Percentiles rank a stretch among this genome's conserved stretches.
Evolutionary conservation across 2,113 vertebrate genomes (phyloP).

Genomic region (Nicator chloris): DNA sequence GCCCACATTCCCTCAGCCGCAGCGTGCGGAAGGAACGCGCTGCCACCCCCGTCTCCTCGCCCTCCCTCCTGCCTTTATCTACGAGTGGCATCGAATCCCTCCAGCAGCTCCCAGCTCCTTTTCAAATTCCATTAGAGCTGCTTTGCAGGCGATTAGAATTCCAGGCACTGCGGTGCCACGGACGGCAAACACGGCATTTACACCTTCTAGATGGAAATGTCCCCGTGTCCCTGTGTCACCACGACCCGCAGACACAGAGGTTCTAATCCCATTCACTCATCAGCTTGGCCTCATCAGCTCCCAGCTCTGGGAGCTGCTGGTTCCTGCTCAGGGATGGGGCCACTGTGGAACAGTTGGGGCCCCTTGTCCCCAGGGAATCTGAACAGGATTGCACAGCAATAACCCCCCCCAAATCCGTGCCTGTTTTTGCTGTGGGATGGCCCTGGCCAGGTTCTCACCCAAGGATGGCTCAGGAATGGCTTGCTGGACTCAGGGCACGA

Average conservation of each 20-base stretch:
- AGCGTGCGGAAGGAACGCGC: not conserved
- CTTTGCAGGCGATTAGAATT: not conserved
- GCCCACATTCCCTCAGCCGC: not conserved
- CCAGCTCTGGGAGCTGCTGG: not conserved
- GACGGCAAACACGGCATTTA: not conserved
- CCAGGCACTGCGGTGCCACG: not conserved
- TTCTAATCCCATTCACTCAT: not conserved
- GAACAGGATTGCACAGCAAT: not conserved
- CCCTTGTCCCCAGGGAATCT: not conserved
- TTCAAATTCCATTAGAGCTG: not conserved
- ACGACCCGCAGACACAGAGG: not conserved
- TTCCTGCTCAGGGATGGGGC: not conserved
- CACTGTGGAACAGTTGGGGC: rapidly evolving
- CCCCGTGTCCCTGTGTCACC: not conserved
- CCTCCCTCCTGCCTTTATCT: not conserved
- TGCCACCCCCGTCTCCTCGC: not conserved
- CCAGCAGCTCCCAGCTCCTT: not conserved
- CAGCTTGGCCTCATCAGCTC: not conserved
- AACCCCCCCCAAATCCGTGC: rapidly evolving
- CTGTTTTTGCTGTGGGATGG: not conserved
- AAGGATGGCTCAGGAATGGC: not conserved
- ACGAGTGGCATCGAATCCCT: not conserved
- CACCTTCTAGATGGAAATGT: not conserved
- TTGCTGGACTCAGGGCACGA: not conserved
- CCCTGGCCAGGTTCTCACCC: rapidly evolving